Base-by-base conservation (phyloP, 2,888 invertebrate species). In the Lasius platythorax region DNA sequence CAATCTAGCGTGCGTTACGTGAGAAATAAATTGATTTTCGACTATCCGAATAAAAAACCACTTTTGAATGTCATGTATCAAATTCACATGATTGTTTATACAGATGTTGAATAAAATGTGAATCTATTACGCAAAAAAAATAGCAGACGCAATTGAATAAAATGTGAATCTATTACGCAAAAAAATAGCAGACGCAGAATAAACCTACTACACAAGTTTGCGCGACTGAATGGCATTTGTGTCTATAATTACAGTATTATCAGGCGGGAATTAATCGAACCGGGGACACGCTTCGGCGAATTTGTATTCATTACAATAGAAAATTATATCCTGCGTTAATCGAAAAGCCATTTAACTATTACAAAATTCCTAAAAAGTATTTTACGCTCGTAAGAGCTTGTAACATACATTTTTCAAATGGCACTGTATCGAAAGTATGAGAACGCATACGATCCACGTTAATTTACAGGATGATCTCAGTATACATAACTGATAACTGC, bases 81-180 rank as follows among this genome's bases (percentile, higher is more conserved):
- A 8, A 96, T 97, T 90, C 96, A 96, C 95, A 95, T 95, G 84
- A 95, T 97, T 87, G 95, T 96, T 83, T 97, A 97, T 91, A 33
- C 15, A 12, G 1, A 30, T 11, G 12, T 33, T 23, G 0, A 61
- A 28, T 2, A 3, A 18, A 30, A 58, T 8, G 37, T 37, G 6
- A 18, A 64, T 5, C 0, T n/a, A 15, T n/a, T 12, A 37, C 23
- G 96, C 96, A 23, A 63, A 84, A 85, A 28, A 28, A 87, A 64
- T 12, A 90, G 79, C 43, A 87, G 83, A 18, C 87, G 87, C 61
- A 89, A 23, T 23, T 23, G 73, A 23, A 75, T 82, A 15, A 88
- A 90, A 23, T 23, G 37, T 37, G 6, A 18, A 64, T 5, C 0
- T n/a, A 15, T n/a, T 12, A 37, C 23, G 96, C 96, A 63, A 84